Percentiles rank a stretch among this genome's conserved stretches.
These are phyloP conservation scores for Watersipora subatra DNA, from an alignment of 1,140 invertebrate genomes.

Conservation along the genomic window DNA sequence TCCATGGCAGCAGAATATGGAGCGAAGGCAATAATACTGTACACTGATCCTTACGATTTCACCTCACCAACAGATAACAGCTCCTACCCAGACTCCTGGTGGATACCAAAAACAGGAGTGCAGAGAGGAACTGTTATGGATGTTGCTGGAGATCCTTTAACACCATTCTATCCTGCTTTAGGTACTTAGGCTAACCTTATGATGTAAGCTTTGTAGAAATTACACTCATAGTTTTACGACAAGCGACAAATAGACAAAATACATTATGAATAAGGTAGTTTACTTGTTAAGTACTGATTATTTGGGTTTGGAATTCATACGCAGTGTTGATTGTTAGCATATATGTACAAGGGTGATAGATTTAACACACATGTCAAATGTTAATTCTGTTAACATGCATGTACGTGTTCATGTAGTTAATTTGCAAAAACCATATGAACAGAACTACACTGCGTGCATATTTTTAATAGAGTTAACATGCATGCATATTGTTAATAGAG, in stretches of 20 bases:
- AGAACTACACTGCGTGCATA: not conserved
- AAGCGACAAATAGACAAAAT: too few species aligned
- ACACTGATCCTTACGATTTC: conserved; percentile 45
- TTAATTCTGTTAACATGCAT: too few species aligned
- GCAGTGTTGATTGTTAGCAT: too few species aligned
- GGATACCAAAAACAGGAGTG: conserved; percentile 42
- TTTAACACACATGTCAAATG: too few species aligned
- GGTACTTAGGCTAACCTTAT: conserved; percentile 16
- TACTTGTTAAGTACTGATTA: too few species aligned
- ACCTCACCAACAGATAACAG: conserved; percentile 19
- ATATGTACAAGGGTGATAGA: too few species aligned
- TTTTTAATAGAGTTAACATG: too few species aligned
- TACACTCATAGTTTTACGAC: too few species aligned
- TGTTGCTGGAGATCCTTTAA: conserved; percentile 42
- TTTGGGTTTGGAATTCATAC: too few species aligned
- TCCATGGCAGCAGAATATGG: conserved; percentile 30
- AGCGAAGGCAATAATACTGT: conserved; percentile 41
- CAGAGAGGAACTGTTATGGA: conserved; percentile 34
- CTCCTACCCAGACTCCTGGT: conserved; percentile 40
- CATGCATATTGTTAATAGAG: not conserved
- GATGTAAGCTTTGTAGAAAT: not conserved
- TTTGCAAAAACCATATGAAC: not conserved
- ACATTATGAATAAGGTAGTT: too few species aligned
- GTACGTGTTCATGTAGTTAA: too few species aligned
- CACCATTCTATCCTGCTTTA: conserved; percentile 41